Evolutionary conservation across 2,797 vertebrate genomes (phyloP), one percentile per base, ranked within the genome.

Genomic region (Dendrocincla fuliginosa): DNA sequence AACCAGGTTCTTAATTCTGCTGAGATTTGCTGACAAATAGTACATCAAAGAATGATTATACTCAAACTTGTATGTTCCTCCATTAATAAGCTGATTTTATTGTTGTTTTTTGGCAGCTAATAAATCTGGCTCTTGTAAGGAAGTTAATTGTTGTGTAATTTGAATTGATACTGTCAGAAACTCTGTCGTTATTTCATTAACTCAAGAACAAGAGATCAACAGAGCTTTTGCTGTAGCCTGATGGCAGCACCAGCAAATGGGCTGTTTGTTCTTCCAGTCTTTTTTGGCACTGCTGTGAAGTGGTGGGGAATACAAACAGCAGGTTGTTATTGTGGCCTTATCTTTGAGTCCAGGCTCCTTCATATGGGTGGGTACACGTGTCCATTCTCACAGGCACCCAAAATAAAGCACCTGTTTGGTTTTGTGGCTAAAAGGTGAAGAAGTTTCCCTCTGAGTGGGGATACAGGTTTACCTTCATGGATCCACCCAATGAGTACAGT

Each of bases 41-140:
- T 84, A 63, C 39, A 33, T 82, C 75, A 59, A 84, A 90, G 71
- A 63, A 57, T 73, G 55, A 50, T 84, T 76, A 76, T 55, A 50
- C 32, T 84, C 74, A 65, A 84, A 44, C 55, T 87, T 78, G 32
- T 56, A 11, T 57, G 35, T 65, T 87, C 16, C 50, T 91, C 44
- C 24, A 5, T 91, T 90, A 87, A 77, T 93, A 70, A 85, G 24
- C 60, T 77, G 41, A 64, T 92, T 85, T 69, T 85, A 53, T 85
- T 83, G 78, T 70, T 6, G 5, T 22, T 18, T 92, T 95, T 87
- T 85, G 53, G 15, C 41, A 52, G 13, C 32, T 82, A 74, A 74
- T 87, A 87, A 83, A 60, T 83, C 46, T 0, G 15, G 22, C 56
- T 92, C 85, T 82, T 87, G 18, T 85, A 84, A 84, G 25, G 65